Evolutionary conservation across 2,797 vertebrate species (phyloP).

Genomic region (Holocentrus rufus): DNA sequence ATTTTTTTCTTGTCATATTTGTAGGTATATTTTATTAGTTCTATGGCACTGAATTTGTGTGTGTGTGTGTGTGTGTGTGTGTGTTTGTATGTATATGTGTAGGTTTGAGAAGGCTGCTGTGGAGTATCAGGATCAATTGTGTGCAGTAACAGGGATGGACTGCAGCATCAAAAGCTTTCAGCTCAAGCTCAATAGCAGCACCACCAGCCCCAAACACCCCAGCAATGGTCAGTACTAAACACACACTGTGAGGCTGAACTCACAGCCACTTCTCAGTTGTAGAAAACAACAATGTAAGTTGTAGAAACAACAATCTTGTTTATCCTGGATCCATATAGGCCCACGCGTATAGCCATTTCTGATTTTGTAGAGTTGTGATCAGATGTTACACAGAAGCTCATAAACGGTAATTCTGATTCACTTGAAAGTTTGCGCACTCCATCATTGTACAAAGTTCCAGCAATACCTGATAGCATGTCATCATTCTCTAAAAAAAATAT

Average conservation of each 20-base stretch:
- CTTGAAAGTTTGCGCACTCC: too few species aligned
- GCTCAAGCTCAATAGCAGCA: conserved; percentile 86
- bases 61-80: background rate
- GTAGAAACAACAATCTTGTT: too few species aligned
- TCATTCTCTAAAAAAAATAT: too few species aligned
- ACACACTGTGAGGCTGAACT: background rate
- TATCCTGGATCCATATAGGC: too few species aligned
- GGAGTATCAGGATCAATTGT: conserved; percentile 97
- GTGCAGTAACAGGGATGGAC: conserved; percentile 91
- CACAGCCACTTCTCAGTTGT: too few species aligned
- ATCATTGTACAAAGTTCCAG: too few species aligned
- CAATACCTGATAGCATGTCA: too few species aligned
- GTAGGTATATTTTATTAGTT: background rate
- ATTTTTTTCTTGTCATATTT: background rate
- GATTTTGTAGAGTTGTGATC: too few species aligned
- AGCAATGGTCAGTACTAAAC: conserved; percentile 83
- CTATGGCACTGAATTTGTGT: background rate
- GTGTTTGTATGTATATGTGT: conserved; percentile 30
- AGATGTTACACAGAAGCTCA: too few species aligned
- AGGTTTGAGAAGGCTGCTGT: conserved; percentile 97
- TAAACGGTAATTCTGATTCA: too few species aligned
- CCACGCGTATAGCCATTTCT: too few species aligned
- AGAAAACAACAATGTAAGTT: too few species aligned
- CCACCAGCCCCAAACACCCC: conserved; percentile 92
- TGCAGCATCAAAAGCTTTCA: conserved; percentile 91